Percentiles rank a stretch among this genome's conserved stretches.
Conservation (phyloP, 2,888 invertebrate genomes). For the Mythimna ferrago region DNA sequence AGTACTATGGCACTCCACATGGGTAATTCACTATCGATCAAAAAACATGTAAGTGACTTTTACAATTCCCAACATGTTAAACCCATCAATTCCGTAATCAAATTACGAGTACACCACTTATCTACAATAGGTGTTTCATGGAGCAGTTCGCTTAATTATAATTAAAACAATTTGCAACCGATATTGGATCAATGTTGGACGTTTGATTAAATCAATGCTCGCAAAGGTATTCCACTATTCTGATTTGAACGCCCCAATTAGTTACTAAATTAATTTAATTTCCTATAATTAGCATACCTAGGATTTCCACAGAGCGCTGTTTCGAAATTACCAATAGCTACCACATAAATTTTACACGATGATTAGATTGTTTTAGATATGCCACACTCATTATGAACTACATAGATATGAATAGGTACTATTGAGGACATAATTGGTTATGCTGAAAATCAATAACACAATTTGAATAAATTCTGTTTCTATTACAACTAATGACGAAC, state of each 20-base stretch:
- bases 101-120: conserved; percentile 37
- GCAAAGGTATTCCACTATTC: conserved; percentile 69
- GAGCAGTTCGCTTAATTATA: conserved; percentile 60
- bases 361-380: conserved; percentile 40
- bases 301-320: conserved; percentile 55
- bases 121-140: conserved; percentile 37
- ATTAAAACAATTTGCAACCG: conserved; percentile 67
- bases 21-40: background rate
- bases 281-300: conserved; percentile 71
- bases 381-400: conserved; percentile 15
- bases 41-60: background rate
- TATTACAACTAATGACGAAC: conserved; percentile 58
- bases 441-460: conserved; percentile 36
- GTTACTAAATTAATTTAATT: conserved; percentile 76
- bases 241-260: conserved; percentile 74
- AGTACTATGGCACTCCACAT: background rate
- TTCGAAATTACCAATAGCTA: conserved; percentile 41
- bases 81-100: conserved; percentile 33
- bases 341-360: conserved; percentile 30
- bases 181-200: conserved; percentile 70
- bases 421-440: conserved; percentile 34
- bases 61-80: conserved; percentile 12
- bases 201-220: conserved; percentile 71
- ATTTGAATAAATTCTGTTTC: conserved; percentile 53
- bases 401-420: conserved; percentile 7